Evolutionary conservation across 2,113 vertebrate species (phyloP), one percentile per base, ranked within the genome.

Genomic region (Nanorana parkeri): DNA sequence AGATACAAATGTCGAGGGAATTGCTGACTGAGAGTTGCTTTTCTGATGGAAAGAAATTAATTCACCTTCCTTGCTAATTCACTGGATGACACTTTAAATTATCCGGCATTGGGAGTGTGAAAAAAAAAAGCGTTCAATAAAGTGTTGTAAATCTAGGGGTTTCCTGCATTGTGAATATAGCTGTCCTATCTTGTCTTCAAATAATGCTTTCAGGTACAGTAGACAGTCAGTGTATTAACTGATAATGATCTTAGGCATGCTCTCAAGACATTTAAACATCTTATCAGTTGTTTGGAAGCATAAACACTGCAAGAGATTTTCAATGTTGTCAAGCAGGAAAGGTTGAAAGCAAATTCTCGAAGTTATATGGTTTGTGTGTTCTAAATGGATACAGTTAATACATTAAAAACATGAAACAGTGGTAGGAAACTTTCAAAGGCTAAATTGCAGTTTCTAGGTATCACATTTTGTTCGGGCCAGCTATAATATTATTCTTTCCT

Each of bases 11-110:
- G 87, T 87, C 89, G 84, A 85, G 91, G 88, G 91, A 91, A 89
- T 89, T 88, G 82, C 89, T 86, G 86, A 90, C 89, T 86, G 87
- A 87, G 88, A 91, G 85, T 90, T 90, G 87, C 84, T 81, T 91
- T 88, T 88, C 84, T 85, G 78, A 79, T 87, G 84, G 73, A 90
- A 86, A 91, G 85, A 89, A 90, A 91, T 94, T 93, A 87, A 93
- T 92, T 92, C 89, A 88, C 87, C 86, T 90, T 85, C 75, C 86
- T 88, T 90, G 90, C 78, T 85, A 89, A 92, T 88, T 85, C 80
- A 84, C 79, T 90, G 77, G 83, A 88, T 87, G 89, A 89, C 84
- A 86, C 85, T 89, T 85, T 85, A 84, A 90, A 92, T 91, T 90
- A 88, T 56, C 68, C 73, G 84, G 58, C 71, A 85, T 87, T 83